phyloP scores from a whole-genome alignment of 2,888 invertebrate species.

The Cartodere bifasciata region DNA sequence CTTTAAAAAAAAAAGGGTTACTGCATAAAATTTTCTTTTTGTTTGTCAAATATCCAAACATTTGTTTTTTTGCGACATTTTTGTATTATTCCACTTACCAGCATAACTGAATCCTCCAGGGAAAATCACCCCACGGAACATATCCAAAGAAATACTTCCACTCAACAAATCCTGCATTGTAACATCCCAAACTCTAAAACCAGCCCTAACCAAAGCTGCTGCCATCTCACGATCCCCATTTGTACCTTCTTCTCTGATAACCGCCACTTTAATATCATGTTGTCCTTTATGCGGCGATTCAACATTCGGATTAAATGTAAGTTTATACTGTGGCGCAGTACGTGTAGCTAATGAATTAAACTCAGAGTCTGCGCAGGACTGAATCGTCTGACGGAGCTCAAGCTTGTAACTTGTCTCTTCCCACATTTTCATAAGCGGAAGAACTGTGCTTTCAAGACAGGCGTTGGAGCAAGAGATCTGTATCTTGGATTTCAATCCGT shows the following conservation, averaged over 20 bases:
- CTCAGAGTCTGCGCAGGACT: constrained; percentile 68
- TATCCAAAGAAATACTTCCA: constrained; percentile 56
- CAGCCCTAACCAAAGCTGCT: constrained; percentile 72
- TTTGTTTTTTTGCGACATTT: too few relatives aligned
- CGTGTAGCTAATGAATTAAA: constrained; percentile 55
- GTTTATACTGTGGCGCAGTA: constrained; percentile 54
- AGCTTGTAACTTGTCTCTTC: constrained; percentile 90
- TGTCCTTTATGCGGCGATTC: constrained; percentile 31
- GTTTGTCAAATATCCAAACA: too few relatives aligned
- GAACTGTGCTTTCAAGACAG: constrained; percentile 50
- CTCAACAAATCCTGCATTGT: constrained; percentile 83
- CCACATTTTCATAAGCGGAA: constrained; percentile 72
- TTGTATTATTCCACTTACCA: constrained; percentile 46
- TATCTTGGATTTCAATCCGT: constrained; percentile 54
- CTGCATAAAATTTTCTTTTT: too few relatives aligned
- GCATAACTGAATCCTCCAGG: constrained; percentile 99
- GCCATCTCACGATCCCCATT: constrained; percentile 99
- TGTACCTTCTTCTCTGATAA: constrained; percentile 90
- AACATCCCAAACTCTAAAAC: constrained; percentile 86
- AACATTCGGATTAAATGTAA: constrained; percentile 57
- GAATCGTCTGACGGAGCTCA: constrained; percentile 74
- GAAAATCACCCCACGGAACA: constrained; percentile 82
- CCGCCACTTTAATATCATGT: constrained; percentile 57
- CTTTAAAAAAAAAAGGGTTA: too few relatives aligned
- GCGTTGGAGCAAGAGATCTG: constrained; percentile 46